Evolutionary conservation across 2,888 invertebrate genomes (phyloP).

Genomic region (Lithosia quadra): DNA sequence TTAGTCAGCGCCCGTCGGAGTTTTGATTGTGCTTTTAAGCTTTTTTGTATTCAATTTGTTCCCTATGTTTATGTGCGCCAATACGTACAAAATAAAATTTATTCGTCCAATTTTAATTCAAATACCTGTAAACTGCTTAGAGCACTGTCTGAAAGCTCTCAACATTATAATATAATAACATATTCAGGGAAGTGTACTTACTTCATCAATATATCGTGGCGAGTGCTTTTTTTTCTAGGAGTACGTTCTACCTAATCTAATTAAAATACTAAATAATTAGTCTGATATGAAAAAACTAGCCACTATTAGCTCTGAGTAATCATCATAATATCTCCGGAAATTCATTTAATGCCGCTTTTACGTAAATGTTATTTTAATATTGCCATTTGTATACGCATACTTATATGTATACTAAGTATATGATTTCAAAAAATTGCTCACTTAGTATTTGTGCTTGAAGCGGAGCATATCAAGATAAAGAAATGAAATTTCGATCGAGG

Average conservation of each 20-base stretch:
- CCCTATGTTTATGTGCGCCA: slow-evolving; percentile 47
- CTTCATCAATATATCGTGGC: not conserved
- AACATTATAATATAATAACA: not conserved
- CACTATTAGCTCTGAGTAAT: not conserved
- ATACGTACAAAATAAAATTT: slow-evolving; percentile 46
- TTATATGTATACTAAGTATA: not conserved
- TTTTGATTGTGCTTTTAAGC: slow-evolving; percentile 63
- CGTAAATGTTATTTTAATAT: not conserved
- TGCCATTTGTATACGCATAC: not conserved
- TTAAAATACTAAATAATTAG: not conserved
- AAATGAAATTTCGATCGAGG: slow-evolving; percentile 34
- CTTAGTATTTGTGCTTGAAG: not conserved
- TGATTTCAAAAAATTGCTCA: not conserved
- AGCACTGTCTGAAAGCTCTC: slow-evolving; percentile 11
- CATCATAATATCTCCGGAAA: not conserved
- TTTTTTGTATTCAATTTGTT: slow-evolving; percentile 58
- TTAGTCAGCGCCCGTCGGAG: slow-evolving; percentile 68
- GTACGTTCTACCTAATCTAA: slow-evolving; percentile 1
- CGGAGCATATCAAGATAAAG: slow-evolving; percentile 8
- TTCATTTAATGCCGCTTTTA: not conserved
- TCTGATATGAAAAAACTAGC: not conserved
- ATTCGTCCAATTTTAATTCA: slow-evolving; percentile 40
- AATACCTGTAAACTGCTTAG: slow-evolving; percentile 30
- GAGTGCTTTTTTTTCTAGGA: not conserved
- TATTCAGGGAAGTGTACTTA: not conserved